Base-by-base conservation (phyloP, 2,797 vertebrate species). In the Chelidonichthys spinosus region DNA sequence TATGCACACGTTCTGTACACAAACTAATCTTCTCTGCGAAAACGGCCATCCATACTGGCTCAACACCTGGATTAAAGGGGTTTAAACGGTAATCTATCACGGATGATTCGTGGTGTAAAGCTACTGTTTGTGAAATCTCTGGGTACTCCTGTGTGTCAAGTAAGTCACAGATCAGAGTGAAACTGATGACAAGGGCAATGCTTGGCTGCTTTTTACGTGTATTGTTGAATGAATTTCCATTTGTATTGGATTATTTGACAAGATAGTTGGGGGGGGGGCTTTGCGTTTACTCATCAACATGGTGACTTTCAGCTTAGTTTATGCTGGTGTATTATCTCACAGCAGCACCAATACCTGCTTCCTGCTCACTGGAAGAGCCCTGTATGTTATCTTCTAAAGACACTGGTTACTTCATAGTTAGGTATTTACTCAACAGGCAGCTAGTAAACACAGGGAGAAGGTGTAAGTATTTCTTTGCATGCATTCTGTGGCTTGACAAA, bases 61-160 rank as follows among this genome's bases (percentile, higher is more conserved):
- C 83, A 63, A 74, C 75, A 79, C 74, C 73, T 84, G 90, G 88
- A 92, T 91, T 89, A 87, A 74, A 87, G 54, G 63, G 58, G 25
- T 79, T 88, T 60, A 65, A 69, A 56, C 69, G 46, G 64, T 74
- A 81, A 92, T 90, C 86, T 85, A 79, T 83, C 81, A 69, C 6
- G 79, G 71, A 43, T 82, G 85, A 87, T 71, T 74, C 79, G 75
- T 43, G 71, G 79, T 56, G 63, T 39, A 37, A 52, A 37, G 81
- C 67, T 43, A 70, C 64, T 74, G 87, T 89, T 85, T 83, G 82
- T 65, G 39, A 25, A 49, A 35, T 72, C 36, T 11, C 11, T 0
- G 33, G 49, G 54, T 65, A 42, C 60, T 49, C 49, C 15, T 35
- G 46, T 18, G 39, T 39, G 67, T 73, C 54, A 61, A 66, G 73